Conservation (phyloP, 2,113 vertebrate species). For the Rhinogobius similis region DNA sequence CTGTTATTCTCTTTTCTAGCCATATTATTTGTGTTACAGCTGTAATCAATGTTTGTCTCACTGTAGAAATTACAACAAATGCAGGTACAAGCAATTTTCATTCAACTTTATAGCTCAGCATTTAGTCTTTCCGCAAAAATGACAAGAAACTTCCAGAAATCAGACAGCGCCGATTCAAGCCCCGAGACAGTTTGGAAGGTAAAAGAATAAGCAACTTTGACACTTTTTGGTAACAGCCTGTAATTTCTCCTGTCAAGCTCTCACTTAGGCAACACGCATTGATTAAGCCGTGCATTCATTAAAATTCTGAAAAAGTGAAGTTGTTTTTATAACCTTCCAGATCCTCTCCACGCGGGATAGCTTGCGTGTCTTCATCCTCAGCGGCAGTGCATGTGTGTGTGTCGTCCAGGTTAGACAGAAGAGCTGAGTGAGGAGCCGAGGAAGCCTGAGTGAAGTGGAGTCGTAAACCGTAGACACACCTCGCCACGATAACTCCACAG, state of each 20-base stretch:
- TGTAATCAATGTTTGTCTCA: neutral
- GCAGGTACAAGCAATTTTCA: neutral
- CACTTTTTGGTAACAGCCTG: constrained; percentile 32
- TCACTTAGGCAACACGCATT: constrained; percentile 15
- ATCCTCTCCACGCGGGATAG: constrained; percentile 84
- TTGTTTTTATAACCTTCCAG: constrained; percentile 83
- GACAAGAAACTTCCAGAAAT: constrained; percentile 24
- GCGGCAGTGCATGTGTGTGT: no score
- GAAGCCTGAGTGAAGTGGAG: constrained; percentile 31
- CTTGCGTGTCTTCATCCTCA: constrained; percentile 83
- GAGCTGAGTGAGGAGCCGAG: constrained; percentile 21
- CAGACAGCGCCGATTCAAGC: constrained; percentile 42
- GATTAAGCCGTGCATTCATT: constrained; percentile 29
- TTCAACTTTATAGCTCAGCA: constrained; percentile 3
- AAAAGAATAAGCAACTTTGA: constrained; percentile 38
- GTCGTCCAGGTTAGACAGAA: constrained; percentile 14
- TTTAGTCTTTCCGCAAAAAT: constrained; percentile 11
- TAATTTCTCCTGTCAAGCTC: constrained; percentile 27
- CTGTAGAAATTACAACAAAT: neutral
- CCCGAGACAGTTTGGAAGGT: constrained; percentile 47
- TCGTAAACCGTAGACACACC: constrained; percentile 78
- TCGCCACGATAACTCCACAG: constrained; percentile 74
- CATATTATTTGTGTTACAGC: no score
- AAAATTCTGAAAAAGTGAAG: neutral
- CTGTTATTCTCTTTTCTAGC: neutral